Evolutionary conservation across 2,797 vertebrate species (phyloP).

Genomic region (Macropodus opercularis): DNA sequence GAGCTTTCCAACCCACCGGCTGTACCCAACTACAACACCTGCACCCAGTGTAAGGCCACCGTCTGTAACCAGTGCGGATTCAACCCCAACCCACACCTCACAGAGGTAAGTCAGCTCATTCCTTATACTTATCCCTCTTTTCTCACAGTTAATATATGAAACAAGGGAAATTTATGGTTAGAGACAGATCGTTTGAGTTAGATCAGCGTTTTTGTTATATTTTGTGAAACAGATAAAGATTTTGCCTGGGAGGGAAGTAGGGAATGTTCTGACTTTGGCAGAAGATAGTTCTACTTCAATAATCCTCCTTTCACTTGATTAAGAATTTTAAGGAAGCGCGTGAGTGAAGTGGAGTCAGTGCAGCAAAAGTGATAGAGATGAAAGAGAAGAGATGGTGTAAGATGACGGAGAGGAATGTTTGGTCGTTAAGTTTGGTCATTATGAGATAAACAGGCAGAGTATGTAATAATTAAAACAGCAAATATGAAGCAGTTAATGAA

Average conservation of each 20-base stretch:
- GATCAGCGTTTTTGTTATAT: too few species aligned
- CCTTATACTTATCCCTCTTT: background rate
- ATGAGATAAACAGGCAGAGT: too few species aligned
- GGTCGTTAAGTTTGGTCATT: slow-evolving; percentile 26
- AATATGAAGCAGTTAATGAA: too few species aligned
- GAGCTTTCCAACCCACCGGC: slow-evolving; percentile 90
- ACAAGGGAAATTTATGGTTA: slow-evolving; percentile 21
- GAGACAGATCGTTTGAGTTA: slow-evolving; percentile 1
- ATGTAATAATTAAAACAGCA: too few species aligned
- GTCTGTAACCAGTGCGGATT: slow-evolving; percentile 99
- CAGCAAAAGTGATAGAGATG: background rate
- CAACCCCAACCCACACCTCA: slow-evolving; percentile 98
- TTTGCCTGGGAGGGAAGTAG: slow-evolving; percentile 11
- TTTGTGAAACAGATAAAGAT: slow-evolving; percentile 10
- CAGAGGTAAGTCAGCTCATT: slow-evolving; percentile 71
- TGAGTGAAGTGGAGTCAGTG: slow-evolving; percentile 10
- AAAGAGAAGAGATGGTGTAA: slow-evolving; percentile 23
- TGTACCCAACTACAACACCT: slow-evolving; percentile 94
- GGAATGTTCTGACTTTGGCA: slow-evolving; percentile 6
- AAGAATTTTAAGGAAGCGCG: slow-evolving; percentile 14
- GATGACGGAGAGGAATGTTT: slow-evolving; percentile 4
- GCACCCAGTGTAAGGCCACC: slow-evolving; percentile 94
- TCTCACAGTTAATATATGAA: background rate
- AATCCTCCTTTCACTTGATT: slow-evolving; percentile 30
- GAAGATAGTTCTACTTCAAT: slow-evolving; percentile 2